Conservation (phyloP, 2,113 vertebrate species). For the Rhinoptilus africanus region DNA sequence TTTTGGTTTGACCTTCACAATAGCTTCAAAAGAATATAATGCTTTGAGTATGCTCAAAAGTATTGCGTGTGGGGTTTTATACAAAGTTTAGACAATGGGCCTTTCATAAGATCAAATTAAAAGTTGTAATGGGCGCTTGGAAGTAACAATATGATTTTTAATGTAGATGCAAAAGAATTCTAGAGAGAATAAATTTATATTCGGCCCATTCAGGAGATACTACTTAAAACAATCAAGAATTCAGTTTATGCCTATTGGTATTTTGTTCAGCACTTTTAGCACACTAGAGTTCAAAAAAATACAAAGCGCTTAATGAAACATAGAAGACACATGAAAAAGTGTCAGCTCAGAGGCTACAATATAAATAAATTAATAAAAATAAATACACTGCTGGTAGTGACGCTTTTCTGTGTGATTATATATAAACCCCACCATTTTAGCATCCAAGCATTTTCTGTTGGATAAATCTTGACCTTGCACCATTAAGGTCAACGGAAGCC, state of each 20-base stretch:
- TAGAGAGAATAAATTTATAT: not conserved
- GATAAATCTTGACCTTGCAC: not conserved
- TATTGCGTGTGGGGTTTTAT: not conserved
- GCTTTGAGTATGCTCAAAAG: not conserved
- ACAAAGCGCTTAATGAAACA: not conserved
- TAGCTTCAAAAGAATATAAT: not conserved
- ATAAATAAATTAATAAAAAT: not conserved
- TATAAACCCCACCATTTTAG: not conserved
- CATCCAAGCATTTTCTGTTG: not conserved
- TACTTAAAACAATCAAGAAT: not conserved
- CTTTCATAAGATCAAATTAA: not conserved
- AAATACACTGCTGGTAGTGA: not conserved
- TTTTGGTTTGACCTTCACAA: slow-evolving; percentile 6
- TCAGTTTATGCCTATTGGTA: not conserved
- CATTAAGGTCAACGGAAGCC: not conserved
- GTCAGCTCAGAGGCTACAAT: not conserved
- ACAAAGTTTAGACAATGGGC: not conserved
- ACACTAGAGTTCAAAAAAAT: not conserved
- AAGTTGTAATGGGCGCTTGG: not conserved
- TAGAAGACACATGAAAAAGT: not conserved
- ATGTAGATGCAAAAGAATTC: not conserved
- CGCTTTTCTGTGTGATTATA: not conserved
- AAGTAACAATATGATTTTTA: not conserved
- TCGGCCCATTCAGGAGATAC: fast-evolving
- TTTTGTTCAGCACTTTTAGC: not conserved